These are phyloP conservation scores for Ladona fulva DNA, from an alignment of 1,140 invertebrate genomes.

Conservation along the genomic window DNA sequence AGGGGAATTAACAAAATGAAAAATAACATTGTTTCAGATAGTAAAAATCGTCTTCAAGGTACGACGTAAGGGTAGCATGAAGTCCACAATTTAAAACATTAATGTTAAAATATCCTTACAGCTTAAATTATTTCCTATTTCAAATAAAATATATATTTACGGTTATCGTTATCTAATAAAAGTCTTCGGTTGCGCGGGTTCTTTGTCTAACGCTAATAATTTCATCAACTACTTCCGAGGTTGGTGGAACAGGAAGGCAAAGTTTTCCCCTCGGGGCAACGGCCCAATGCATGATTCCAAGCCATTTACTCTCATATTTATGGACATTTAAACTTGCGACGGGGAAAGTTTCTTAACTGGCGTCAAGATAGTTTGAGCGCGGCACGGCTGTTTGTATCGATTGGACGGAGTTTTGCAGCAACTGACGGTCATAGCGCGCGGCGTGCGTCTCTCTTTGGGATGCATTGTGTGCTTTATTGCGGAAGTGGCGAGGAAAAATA, in stretches of 20 bases:
- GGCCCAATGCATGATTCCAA: not conserved
- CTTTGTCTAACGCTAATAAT: not conserved
- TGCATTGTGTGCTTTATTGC: not conserved
- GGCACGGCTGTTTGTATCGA: not conserved
- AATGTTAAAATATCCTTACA: too few relatives aligned
- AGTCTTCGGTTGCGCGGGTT: not conserved
- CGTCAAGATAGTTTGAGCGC: not conserved
- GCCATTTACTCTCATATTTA: constrained; percentile 2
- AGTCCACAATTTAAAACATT: too few relatives aligned
- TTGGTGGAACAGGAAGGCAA: not conserved
- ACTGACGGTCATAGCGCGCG: not conserved
- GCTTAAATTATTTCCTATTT: too few relatives aligned
- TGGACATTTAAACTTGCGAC: not conserved
- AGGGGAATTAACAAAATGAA: too few relatives aligned
- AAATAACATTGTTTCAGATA: too few relatives aligned
- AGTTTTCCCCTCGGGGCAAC: not conserved
- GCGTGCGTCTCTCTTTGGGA: not conserved
- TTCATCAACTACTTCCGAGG: not conserved
- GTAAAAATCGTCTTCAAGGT: too few relatives aligned
- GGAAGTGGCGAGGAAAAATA: too few relatives aligned
- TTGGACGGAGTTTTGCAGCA: not conserved
- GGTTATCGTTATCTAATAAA: too few relatives aligned
- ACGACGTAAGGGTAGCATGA: too few relatives aligned
- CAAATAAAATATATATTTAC: too few relatives aligned
- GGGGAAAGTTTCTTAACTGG: not conserved